Base-by-base conservation (phyloP, 2,888 invertebrate genomes). In the Syrista parreyssii region DNA sequence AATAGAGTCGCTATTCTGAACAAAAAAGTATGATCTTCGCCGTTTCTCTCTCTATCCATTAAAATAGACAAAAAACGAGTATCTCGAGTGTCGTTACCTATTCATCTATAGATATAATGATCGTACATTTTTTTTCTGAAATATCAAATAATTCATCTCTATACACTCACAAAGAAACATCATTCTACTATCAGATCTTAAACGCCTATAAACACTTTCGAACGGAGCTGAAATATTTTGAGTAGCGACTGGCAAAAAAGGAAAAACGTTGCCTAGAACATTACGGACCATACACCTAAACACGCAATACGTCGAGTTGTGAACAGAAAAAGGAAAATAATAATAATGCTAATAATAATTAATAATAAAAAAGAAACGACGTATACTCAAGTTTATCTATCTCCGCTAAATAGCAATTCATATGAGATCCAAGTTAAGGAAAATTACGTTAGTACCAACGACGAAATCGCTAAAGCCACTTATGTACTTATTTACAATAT, bases 401-500 rank as follows among this genome's bases (percentile, higher is more conserved):
- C 23, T 23, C 55, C 55, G 23, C 55, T 55, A 55, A 55, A 55
- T 55, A 55, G 55, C 55, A 55, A 55, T 55, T 55, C 55, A 23
- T 55, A 55, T 55, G 55, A 55, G 55, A 55, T 55, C 55, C 23
- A 55, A 55, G 55, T 55, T 55, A 55, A 55, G 55, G 23, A 23
- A 55, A 55, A 31, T 68, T 75, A 23, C 9, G 33, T 75, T n/a
- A 68, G 15, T 34, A 55, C 55, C 55, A 55, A 55, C 55, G 55
- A 55, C 23, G 68, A 74, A 74, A 74, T 11, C 4, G 78, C 55
- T 79, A 76, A 81, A 83, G 82, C 80, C 79, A 84, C 82, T 80
- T 83, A 86, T 83, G 84, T 84, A 85, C 82, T 71, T 71, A 71
- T 71, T 86, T 85, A 86, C 83, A 80, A 80, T 82, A 85, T 81